A percentile compares a stretch with the other conserved stretches of the same genome.
phyloP scores from a whole-genome alignment of 2,113 vertebrate species.

The Corvus cornix region DNA sequence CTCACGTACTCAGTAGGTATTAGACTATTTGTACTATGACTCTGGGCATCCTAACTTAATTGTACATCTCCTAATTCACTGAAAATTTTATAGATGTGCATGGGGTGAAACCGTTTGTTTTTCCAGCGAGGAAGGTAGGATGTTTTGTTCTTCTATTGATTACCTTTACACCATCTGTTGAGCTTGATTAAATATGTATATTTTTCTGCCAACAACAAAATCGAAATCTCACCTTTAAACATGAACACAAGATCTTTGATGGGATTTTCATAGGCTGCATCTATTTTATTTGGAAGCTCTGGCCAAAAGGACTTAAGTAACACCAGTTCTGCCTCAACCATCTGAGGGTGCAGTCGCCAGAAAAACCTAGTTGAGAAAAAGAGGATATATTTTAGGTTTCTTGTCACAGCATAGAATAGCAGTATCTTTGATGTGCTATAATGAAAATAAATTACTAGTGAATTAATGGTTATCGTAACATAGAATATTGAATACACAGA shows the following conservation, averaged over 20 bases:
- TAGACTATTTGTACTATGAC: neutral
- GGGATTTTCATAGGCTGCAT: slow-evolving; percentile 91
- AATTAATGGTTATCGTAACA: neutral
- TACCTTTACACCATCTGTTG: neutral
- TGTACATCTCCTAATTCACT: neutral
- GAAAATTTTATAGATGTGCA: neutral
- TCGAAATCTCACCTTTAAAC: slow-evolving; percentile 83
- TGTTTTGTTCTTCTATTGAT: neutral
- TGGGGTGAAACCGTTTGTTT: neutral
- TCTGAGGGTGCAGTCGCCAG: slow-evolving; percentile 92
- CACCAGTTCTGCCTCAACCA: slow-evolving; percentile 82
- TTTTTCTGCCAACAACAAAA: neutral
- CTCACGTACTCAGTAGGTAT: neutral
- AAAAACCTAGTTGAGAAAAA: slow-evolving; percentile 81
- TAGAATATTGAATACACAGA: neutral
- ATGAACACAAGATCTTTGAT: slow-evolving; percentile 85
- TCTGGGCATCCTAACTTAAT: neutral
- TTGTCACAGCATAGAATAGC: neutral
- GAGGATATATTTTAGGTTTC: neutral
- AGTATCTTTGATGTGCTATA: neutral
- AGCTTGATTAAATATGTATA: neutral
- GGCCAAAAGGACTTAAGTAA: slow-evolving; percentile 92
- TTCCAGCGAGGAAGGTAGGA: neutral
- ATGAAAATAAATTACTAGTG: neutral
- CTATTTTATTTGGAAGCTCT: slow-evolving; percentile 86